Percentiles rank a stretch among this genome's conserved stretches.
Conservation (phyloP, 2,888 invertebrate genomes). For the Mythimna albipuncta region DNA sequence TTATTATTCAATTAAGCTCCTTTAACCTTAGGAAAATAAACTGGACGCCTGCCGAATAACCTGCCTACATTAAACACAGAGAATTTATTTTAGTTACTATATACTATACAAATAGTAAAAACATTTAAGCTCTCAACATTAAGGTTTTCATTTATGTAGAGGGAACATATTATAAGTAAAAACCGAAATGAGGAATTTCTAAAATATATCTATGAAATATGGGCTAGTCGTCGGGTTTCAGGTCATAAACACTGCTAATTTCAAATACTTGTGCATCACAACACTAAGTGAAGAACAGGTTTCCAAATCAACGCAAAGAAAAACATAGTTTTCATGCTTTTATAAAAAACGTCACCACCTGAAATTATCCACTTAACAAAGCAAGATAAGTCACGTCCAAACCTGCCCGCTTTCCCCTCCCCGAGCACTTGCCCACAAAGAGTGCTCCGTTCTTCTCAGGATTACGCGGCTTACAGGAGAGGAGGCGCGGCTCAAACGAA, state of each 20-base stretch:
- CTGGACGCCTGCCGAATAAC: not conserved
- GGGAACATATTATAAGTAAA: too few species aligned
- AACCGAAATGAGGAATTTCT: too few species aligned
- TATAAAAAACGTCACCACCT: not conserved
- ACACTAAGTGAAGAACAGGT: not conserved
- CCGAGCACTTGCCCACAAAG: slow-evolving; percentile 14
- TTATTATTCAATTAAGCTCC: not conserved
- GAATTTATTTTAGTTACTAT: not conserved
- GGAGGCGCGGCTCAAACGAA: slow-evolving; percentile 23
- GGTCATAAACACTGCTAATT: not conserved
- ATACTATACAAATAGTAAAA: too few species aligned
- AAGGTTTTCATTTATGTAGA: too few species aligned
- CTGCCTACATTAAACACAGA: not conserved
- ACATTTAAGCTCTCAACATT: too few species aligned
- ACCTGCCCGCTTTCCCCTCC: not conserved
- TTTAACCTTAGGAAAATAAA: not conserved
- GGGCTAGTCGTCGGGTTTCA: not conserved
- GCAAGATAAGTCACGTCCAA: slow-evolving; percentile 45
- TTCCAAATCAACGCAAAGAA: not conserved
- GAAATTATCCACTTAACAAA: slow-evolving; percentile 30
- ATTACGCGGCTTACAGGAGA: slow-evolving; percentile 46
- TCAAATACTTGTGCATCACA: not conserved
- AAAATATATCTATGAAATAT: too few species aligned
- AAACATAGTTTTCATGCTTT: not conserved
- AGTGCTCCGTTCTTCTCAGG: slow-evolving; percentile 23